Conservation (phyloP, 2,888 invertebrate genomes). For the Leptinotarsa rubiginosa region DNA sequence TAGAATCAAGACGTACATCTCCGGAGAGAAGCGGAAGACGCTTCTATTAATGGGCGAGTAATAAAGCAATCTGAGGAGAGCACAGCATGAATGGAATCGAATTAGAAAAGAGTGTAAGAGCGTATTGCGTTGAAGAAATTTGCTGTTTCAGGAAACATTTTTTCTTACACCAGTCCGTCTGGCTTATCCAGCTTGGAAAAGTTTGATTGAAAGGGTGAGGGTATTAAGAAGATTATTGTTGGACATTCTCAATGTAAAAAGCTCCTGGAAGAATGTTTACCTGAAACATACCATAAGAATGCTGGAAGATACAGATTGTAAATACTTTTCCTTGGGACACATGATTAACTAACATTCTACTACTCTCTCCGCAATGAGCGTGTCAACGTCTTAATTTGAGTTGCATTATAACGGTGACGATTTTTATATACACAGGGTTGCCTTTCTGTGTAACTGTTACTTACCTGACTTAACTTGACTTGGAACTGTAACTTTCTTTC, state of each 20-base stretch:
- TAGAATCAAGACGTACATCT: constrained; percentile 55
- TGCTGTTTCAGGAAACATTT: constrained; percentile 5
- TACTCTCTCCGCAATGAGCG: too few species aligned
- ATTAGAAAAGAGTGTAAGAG: constrained; percentile 1
- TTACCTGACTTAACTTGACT: too few species aligned
- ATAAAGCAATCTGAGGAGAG: constrained; percentile 59
- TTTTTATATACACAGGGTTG: too few species aligned
- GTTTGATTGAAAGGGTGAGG: not conserved
- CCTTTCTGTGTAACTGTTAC: too few species aligned
- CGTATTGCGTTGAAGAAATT: constrained; percentile 15
- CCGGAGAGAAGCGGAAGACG: constrained; percentile 50
- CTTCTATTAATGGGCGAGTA: constrained; percentile 60
- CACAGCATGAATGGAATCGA: constrained; percentile 38
- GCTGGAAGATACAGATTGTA: too few species aligned
- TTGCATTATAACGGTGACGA: too few species aligned
- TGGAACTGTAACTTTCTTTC: too few species aligned
- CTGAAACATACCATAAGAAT: too few species aligned
- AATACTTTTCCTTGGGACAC: too few species aligned
- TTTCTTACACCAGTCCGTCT: not conserved
- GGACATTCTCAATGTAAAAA: not conserved
- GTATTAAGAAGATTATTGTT: not conserved
- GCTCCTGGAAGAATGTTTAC: too few species aligned
- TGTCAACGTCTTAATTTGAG: too few species aligned
- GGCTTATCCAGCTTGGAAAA: not conserved
- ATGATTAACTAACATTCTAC: too few species aligned